Percentiles rank a stretch among this genome's conserved stretches.
Conservation (phyloP, 2,888 invertebrate species). For the Silvanus unidentatus region DNA sequence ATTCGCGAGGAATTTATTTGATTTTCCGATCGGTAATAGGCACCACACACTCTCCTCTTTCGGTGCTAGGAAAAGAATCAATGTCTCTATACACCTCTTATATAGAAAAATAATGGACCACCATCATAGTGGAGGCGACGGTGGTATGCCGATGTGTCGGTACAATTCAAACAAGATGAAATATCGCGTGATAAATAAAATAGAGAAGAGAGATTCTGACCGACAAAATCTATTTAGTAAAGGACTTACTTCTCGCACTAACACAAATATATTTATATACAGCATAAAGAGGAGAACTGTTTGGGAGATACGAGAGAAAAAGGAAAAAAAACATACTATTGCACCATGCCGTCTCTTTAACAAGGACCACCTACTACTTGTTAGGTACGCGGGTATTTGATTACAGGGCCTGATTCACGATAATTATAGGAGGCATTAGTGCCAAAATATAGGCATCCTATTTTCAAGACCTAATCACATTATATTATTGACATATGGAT, state of each 20-base stretch:
- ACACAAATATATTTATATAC: neutral
- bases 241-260: neutral
- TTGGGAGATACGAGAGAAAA: too few species aligned
- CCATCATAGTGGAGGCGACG: neutral
- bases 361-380: conserved; percentile 28
- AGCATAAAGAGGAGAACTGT: too few species aligned
- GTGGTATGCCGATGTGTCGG: conserved; percentile 9
- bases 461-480: neutral
- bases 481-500: too few species aligned
- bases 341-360: conserved; percentile 16
- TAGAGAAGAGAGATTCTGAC: conserved; percentile 9
- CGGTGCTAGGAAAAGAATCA: too few species aligned
- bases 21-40: too few species aligned
- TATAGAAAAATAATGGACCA: neutral
- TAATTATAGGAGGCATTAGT: conserved; percentile 27
- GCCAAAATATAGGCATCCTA: conserved; percentile 13
- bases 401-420: conserved; percentile 27
- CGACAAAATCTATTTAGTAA: neutral
- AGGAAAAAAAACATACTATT: conserved; percentile 1
- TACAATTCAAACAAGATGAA: conserved; percentile 22
- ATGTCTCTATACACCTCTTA: too few species aligned
- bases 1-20: too few species aligned
- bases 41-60: too few species aligned
- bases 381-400: conserved; percentile 21
- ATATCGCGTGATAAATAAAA: conserved; percentile 24